Evolutionary conservation across 2,797 vertebrate genomes (phyloP), one percentile per base, ranked within the genome.

Genomic region (Rhinophrynus dorsalis): DNA sequence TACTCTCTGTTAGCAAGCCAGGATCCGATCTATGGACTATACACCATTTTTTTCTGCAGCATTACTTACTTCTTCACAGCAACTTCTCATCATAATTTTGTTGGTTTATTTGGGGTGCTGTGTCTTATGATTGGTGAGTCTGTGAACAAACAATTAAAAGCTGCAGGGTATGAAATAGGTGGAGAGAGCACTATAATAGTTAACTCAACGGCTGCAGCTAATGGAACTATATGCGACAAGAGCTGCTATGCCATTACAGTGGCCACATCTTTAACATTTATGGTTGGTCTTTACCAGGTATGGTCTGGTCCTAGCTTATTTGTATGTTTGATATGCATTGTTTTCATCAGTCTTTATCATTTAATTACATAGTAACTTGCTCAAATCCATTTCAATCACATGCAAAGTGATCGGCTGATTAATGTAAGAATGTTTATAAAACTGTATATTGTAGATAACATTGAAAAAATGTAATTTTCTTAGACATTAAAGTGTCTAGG

Each of bases 41-140:
- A 87, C 68, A 83, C 80, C 67, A 85, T 80, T 74, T 86, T 83
- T 76, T 85, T 87, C 76, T 81, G 80, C 74, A 72, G 30, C 21
- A 59, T 85, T 47, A 78, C 81, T 48, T 85, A 86, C 0, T 57
- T 78, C 0, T 33, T 50, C 2, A n/a, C 64, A 79, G 79, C 78
- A 47, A 83, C 81, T 0, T 88, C 80, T 0, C 77, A 26, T 21
- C 85, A 85, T 60, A 82, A 82, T 67, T 72, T 2, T 0, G 68
- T 83, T 33, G 82, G 84, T 3, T 78, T 78, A 75, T 86, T 84
- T 0, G 79, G 83, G 0, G 63, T 84, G 47, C 77, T 83, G 24
- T 83, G 83, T 68, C 75, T 82, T 63, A 78, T 84, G 83, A 77
- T 79, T 3, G 82, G 85, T 5, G 70, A 84, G 66, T 68, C 78